Evolutionary conservation across 2,797 vertebrate genomes (phyloP).

Genomic region (Eospalax fontanierii): DNA sequence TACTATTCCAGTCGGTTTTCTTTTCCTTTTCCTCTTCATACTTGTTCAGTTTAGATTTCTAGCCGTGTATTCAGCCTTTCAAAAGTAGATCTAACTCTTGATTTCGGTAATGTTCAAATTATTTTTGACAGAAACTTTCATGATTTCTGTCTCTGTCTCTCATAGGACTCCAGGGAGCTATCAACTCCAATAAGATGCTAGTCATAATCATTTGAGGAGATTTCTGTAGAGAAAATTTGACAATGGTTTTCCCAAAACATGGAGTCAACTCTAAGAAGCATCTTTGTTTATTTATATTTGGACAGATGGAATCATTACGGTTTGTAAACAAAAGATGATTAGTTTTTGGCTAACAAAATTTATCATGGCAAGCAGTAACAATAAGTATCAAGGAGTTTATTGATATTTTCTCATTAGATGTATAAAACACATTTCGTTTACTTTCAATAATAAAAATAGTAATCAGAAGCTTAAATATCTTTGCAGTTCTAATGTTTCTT

Average conservation of each 20-base stretch:
- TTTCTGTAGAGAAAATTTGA: neutral
- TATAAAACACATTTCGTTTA: neutral
- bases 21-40: neutral
- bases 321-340: neutral
- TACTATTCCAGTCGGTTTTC: neutral
- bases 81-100: neutral
- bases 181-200: neutral
- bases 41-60: slow-evolving; percentile 43
- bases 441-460: neutral
- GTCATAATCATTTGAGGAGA: neutral
- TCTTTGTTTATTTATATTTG: neutral
- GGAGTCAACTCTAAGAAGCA: neutral
- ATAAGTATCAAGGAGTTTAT: neutral
- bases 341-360: neutral
- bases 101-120: slow-evolving; percentile 35
- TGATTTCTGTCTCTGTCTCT: slow-evolving; percentile 21
- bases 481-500: neutral
- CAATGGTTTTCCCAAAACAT: neutral
- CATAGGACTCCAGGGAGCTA: neutral
- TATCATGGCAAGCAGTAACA: neutral
- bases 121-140: neutral
- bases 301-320: neutral
- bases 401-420: neutral
- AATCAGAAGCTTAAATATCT: neutral
- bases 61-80: neutral